A percentile compares a stretch with the other conserved stretches of the same genome.
Conservation (phyloP, 2,113 vertebrate genomes). For the Oryzias curvinotus region DNA sequence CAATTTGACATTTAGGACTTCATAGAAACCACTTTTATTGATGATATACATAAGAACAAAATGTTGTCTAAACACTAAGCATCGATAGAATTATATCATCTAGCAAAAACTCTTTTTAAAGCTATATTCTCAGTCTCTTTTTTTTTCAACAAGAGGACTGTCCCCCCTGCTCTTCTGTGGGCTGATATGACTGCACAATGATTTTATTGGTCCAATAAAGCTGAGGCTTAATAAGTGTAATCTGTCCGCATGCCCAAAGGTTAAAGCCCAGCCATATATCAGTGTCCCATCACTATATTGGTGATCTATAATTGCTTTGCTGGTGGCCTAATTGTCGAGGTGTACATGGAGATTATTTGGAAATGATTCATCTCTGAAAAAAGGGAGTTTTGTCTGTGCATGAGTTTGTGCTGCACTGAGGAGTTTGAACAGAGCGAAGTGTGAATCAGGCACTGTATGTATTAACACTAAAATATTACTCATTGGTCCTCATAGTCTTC, state of each 20-base stretch:
- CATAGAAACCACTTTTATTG: neutral
- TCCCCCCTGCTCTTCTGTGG: slow-evolving; percentile 56
- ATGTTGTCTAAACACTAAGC: neutral
- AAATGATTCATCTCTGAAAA: slow-evolving; percentile 78
- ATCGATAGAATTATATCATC: neutral
- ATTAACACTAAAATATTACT: slow-evolving; percentile 22
- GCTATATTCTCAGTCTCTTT: slow-evolving; percentile 4
- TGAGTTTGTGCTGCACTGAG: slow-evolving; percentile 34
- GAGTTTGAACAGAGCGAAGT: slow-evolving; percentile 30
- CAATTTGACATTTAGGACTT: no score
- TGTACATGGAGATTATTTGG: slow-evolving; percentile 75
- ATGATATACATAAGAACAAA: neutral
- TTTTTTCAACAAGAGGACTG: slow-evolving; percentile 26
- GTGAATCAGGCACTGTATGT: slow-evolving; percentile 29
- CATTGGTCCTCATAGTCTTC: neutral
- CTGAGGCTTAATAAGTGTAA: slow-evolving; percentile 67
- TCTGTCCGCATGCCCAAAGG: slow-evolving; percentile 68
- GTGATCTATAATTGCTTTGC: slow-evolving; percentile 74
- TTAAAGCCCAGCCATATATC: slow-evolving; percentile 70
- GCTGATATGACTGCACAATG: slow-evolving; percentile 36
- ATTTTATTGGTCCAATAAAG: slow-evolving; percentile 72
- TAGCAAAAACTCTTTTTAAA: slow-evolving; percentile 2
- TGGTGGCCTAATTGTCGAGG: slow-evolving; percentile 77
- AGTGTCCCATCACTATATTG: slow-evolving; percentile 60
- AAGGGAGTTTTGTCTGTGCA: slow-evolving; percentile 52